Evolutionary conservation across 2,113 vertebrate genomes (phyloP).

Genomic region (Emydura subglobosa): DNA sequence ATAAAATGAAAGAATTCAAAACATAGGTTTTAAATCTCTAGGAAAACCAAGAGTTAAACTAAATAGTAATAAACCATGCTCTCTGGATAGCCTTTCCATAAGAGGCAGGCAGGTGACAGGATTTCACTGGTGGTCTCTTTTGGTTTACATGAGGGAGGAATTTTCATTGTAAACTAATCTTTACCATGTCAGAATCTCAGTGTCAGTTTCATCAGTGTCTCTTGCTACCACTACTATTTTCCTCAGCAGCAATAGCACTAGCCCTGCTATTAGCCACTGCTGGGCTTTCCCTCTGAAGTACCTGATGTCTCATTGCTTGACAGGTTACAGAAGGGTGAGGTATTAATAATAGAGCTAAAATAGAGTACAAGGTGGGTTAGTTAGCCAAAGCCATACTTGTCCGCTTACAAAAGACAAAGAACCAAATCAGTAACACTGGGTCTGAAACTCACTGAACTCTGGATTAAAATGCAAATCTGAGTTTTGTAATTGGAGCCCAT

Average conservation of each 20-base stretch:
- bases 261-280: constrained; percentile 73
- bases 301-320: constrained; percentile 34
- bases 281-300: constrained; percentile 56
- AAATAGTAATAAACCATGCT: not conserved
- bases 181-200: constrained; percentile 58
- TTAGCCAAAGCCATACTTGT: constrained; percentile 32
- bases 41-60: not conserved
- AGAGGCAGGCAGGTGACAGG: not conserved
- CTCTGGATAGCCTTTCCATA: not conserved
- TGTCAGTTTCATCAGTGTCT: constrained; percentile 65
- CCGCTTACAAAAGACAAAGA: constrained; percentile 28
- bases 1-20: constrained; percentile 17
- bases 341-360: constrained; percentile 62
- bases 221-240: constrained; percentile 72
- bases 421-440: not conserved
- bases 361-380: constrained; percentile 62
- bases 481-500: constrained; percentile 56
- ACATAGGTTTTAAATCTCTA: not conserved
- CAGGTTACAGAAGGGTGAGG: constrained; percentile 51
- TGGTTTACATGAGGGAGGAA: constrained; percentile 64
- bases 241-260: constrained; percentile 67
- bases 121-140: not conserved
- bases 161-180: constrained; percentile 73
- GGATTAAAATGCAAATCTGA: constrained; percentile 62
- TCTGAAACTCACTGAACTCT: constrained; percentile 60